Percentiles rank a stretch among this genome's conserved stretches.
Conservation (phyloP, 2,888 invertebrate genomes). For the Ypsolopha scabrella region DNA sequence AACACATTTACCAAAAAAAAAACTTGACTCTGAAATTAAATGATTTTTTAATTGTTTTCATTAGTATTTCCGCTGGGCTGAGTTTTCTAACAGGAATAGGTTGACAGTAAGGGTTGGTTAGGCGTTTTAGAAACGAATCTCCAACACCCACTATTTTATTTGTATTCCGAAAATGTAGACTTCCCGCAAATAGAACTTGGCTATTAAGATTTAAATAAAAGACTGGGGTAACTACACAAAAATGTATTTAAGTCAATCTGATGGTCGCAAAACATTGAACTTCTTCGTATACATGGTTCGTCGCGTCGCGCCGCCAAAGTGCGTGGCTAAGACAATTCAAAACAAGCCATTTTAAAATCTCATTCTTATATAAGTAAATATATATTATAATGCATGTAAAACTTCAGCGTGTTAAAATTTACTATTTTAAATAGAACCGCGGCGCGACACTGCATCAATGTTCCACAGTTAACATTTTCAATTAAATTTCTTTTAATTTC, state of each 20-base stretch:
- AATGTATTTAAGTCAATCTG: slow-evolving; percentile 63
- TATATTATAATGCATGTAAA: slow-evolving; percentile 9
- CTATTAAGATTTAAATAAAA: slow-evolving; percentile 24
- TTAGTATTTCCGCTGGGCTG: too few relatives aligned
- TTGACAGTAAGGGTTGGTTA: too few relatives aligned
- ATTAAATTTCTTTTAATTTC: slow-evolving; percentile 25
- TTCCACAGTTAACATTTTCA: slow-evolving; percentile 31
- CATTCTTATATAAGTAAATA: slow-evolving; percentile 3
- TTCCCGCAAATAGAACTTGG: too few relatives aligned
- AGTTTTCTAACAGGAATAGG: too few relatives aligned
- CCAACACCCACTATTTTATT: too few relatives aligned
- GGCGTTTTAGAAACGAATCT: too few relatives aligned
- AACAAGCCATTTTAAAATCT: not conserved
- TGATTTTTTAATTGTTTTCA: too few relatives aligned
- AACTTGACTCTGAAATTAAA: too few relatives aligned
- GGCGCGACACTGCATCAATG: slow-evolving; percentile 36
- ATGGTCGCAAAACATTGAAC: slow-evolving; percentile 67
- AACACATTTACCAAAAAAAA: too few relatives aligned
- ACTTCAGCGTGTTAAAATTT: not conserved
- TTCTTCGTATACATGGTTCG: slow-evolving; percentile 59
- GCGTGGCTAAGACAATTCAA: slow-evolving; percentile 10
- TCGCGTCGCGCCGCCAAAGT: slow-evolving; percentile 12
- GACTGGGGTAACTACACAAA: slow-evolving; percentile 60
- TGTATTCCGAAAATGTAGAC: too few relatives aligned
- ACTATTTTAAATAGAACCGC: slow-evolving; percentile 16